Evolutionary conservation across 2,888 invertebrate species (phyloP).

Genomic region (Heliconius ethilla): DNA sequence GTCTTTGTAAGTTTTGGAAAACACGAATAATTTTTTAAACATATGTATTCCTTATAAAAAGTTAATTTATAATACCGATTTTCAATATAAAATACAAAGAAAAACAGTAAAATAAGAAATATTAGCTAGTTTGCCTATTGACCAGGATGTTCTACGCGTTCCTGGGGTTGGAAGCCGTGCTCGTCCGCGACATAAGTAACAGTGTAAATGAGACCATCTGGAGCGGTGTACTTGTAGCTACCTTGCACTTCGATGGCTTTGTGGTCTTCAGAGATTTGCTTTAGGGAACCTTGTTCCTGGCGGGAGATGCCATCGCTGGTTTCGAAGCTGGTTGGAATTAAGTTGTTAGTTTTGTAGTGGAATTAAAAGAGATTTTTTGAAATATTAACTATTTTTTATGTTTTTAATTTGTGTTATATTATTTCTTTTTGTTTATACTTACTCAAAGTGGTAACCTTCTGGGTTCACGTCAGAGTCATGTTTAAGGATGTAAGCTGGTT

Average conservation of each 20-base stretch:
- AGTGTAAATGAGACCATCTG: slow-evolving; percentile 79
- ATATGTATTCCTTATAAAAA: neutral
- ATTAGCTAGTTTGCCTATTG: slow-evolving; percentile 42
- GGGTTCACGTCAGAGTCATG: slow-evolving; percentile 64
- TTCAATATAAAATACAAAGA: no score
- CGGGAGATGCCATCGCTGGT: slow-evolving; percentile 79
- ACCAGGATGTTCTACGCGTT: slow-evolving; percentile 64
- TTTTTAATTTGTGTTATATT: neutral
- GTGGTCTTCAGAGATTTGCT: slow-evolving; percentile 77
- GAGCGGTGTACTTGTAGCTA: slow-evolving; percentile 77
- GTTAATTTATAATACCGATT: neutral
- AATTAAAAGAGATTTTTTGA: no score
- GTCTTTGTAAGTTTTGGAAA: neutral
- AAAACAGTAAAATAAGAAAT: neutral
- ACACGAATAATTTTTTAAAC: neutral
- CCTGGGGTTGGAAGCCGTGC: slow-evolving; percentile 81
- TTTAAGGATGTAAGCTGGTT: slow-evolving; percentile 64
- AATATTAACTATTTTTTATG: neutral
- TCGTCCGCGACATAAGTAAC: slow-evolving; percentile 82
- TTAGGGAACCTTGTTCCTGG: slow-evolving; percentile 78
- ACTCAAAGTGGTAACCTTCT: slow-evolving; percentile 70
- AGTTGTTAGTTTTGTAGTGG: neutral
- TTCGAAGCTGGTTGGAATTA: slow-evolving; percentile 62
- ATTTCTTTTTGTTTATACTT: slow-evolving; percentile 49
- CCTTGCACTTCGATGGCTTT: slow-evolving; percentile 79